Percentiles rank a stretch among this genome's conserved stretches.
Conservation (phyloP, 2,113 vertebrate genomes). For the Scophthalmus maximus region DNA sequence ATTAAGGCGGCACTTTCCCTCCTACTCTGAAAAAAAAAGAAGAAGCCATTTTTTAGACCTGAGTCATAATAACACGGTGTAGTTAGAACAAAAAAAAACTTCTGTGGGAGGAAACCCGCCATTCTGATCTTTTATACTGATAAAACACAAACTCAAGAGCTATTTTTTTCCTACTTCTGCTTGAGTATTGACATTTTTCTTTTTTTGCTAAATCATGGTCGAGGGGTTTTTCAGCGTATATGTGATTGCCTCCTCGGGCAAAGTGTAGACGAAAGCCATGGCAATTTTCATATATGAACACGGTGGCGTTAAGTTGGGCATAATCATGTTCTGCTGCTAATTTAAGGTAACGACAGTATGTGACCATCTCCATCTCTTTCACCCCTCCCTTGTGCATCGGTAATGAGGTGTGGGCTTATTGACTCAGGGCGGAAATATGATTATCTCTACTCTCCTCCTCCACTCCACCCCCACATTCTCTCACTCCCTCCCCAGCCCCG, state of each 20-base stretch:
- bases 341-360: constrained; percentile 73
- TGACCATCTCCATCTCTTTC: constrained; percentile 40
- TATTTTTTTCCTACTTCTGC: constrained; percentile 11
- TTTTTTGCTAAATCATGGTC: constrained; percentile 6
- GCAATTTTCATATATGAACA: constrained; percentile 50
- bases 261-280: constrained; percentile 31
- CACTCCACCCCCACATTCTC: constrained; percentile 13
- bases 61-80: constrained; percentile 17
- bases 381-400: constrained; percentile 59
- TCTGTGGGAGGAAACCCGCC: not conserved
- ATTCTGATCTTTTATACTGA: constrained; percentile 3
- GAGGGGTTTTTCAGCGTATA: not conserved
- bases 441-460: constrained; percentile 52
- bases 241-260: constrained; percentile 53
- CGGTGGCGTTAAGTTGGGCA: constrained; percentile 52
- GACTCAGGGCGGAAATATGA: constrained; percentile 75
- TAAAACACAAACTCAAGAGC: not conserved
- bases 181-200: not conserved
- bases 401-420: constrained; percentile 76
- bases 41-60: constrained; percentile 12
- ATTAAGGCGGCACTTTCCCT: constrained; percentile 11
- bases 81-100: not conserved
- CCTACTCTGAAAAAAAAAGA: not conserved
- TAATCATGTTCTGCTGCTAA: constrained; percentile 77
- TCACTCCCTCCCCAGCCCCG: constrained; percentile 5